These are phyloP conservation scores for Echeneis naucrates DNA, from an alignment of 2,797 vertebrate genomes.

Conservation along the genomic window DNA sequence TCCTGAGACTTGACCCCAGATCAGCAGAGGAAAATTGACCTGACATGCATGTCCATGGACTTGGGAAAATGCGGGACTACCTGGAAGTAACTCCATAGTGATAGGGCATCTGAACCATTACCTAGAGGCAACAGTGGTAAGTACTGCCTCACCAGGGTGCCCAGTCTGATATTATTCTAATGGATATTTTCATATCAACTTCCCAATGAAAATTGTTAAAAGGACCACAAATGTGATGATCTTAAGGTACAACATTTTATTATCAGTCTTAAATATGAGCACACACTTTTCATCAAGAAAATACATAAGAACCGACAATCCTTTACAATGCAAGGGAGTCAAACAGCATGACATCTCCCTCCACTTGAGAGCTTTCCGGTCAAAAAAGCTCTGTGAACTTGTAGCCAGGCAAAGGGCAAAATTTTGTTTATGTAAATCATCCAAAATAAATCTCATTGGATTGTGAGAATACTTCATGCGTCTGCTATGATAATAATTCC, in stretches of 20 bases:
- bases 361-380: constrained; percentile 50
- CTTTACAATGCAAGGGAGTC: constrained; percentile 82
- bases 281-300: constrained; percentile 85
- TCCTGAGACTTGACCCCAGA: too few relatives aligned
- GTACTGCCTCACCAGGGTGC: too few relatives aligned
- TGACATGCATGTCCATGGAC: too few relatives aligned
- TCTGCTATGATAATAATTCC: constrained; percentile 38
- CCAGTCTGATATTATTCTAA: neutral
- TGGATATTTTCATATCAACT: neutral
- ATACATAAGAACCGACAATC: constrained; percentile 82
- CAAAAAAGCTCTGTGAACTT: constrained; percentile 62
- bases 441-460: constrained; percentile 54
- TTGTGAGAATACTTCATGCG: constrained; percentile 56
- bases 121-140: too few relatives aligned
- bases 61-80: too few relatives aligned
- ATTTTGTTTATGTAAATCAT: constrained; percentile 44
- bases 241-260: constrained; percentile 87
- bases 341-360: constrained; percentile 58
- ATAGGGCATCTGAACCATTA: too few relatives aligned
- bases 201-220: neutral
- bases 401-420: constrained; percentile 54
- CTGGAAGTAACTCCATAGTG: too few relatives aligned
- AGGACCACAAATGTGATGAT: neutral
- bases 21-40: too few relatives aligned
- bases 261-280: constrained; percentile 89